Conservation (phyloP, 64 coral and sea anemone genomes). For the Astreopora myriophthalma region DNA sequence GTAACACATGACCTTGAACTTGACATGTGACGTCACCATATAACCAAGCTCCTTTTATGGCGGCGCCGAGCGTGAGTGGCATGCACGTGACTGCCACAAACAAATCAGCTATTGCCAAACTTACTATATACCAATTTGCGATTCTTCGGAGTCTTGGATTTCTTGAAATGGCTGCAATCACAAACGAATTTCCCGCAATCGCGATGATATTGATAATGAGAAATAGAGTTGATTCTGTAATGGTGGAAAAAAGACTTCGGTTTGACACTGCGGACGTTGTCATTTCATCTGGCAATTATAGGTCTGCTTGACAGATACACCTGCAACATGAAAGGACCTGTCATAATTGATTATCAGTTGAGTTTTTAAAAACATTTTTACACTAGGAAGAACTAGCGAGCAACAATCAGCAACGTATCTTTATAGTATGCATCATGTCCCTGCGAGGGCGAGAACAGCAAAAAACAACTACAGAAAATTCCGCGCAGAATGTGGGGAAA, state of each 20-base stretch:
- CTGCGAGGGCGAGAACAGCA: too few relatives aligned
- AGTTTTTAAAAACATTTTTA: too few relatives aligned
- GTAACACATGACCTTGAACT: conserved; percentile 26
- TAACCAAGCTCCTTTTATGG: conserved; percentile 6
- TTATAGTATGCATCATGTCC: too few relatives aligned
- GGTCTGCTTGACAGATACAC: too few relatives aligned
- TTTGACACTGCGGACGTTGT: background rate
- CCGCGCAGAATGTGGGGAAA: too few relatives aligned
- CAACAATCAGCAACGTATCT: too few relatives aligned
- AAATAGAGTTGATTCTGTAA: conserved; percentile 26
- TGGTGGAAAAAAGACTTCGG: background rate
- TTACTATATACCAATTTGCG: conserved; percentile 46
- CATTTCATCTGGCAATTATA: background rate
- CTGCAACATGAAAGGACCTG: too few relatives aligned
- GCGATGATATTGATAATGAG: conserved; percentile 30
- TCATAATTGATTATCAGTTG: too few relatives aligned
- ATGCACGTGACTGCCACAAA: background rate
- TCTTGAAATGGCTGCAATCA: conserved; percentile 39
- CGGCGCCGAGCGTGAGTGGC: background rate
- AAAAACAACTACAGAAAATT: too few relatives aligned
- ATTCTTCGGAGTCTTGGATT: conserved; percentile 58
- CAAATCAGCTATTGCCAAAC: conserved; percentile 38
- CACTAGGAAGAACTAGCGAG: too few relatives aligned
- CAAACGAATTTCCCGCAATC: conserved; percentile 41
- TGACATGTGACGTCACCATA: conserved; percentile 33